Base-by-base conservation (phyloP, 2,113 vertebrate species). In the Poeciliopsis occidentalis region DNA sequence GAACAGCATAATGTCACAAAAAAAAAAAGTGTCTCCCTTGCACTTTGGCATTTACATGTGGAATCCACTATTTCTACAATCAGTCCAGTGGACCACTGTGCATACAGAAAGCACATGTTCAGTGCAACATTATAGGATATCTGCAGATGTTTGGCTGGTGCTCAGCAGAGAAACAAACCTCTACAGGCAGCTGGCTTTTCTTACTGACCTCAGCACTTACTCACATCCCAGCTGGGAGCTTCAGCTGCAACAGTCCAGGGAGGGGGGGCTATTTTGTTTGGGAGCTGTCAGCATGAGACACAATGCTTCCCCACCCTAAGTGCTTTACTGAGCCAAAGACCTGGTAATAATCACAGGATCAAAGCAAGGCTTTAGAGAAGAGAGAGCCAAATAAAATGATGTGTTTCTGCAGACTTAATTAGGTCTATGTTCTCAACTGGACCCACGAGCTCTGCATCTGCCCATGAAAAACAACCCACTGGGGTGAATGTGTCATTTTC, bases 261-360 rank as follows among this genome's bases (percentile, higher is more conserved):
- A 64, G 73, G 83, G 74, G 74, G 77, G 81, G 79, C 60, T 87
- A 82, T 87, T 89, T 91, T 83, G 86, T 87, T 85, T 92, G 84
- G 84, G 87, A 89, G 80, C 88, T 78, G 87, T 89, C 87, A 86
- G 88, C 85, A 71, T 90, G 82, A 90, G 85, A 88, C 87, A 87
- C 87, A 84, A 89, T 86, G 83, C 78, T 80, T 85, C 83, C 71
- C 85, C 83, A 13, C 82, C 82, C 82, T 77, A 77, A 54, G 83
- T 79, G 47, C 73, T 75, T 73, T 7, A 30, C 72, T 19, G 73
- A 87, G 88, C 91, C 88, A 92, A 83, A 86, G 80, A 84, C 75
- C 88, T 92, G 92, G 88, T 85, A 91, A 84, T 87, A 87, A 93
- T 92, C 89, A 91, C 32, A 22, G 87, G 87, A 92, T 94, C 89